Evolutionary conservation across 2,113 vertebrate species (phyloP).

Genomic region (Ciconia maguari): DNA sequence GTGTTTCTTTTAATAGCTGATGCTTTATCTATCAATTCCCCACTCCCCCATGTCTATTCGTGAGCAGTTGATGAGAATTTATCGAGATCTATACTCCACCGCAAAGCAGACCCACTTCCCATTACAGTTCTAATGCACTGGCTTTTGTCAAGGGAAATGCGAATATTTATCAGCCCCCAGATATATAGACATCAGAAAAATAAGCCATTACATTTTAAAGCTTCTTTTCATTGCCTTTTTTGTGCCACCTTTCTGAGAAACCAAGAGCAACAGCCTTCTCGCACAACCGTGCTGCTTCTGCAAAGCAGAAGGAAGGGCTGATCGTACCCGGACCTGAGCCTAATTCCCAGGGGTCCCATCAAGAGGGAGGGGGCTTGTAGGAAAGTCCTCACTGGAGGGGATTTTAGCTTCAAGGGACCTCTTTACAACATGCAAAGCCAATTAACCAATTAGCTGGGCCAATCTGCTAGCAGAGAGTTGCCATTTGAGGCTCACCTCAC

Average conservation of each 20-base stretch:
- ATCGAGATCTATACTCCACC: neutral
- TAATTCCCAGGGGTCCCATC: neutral
- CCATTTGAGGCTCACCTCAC: fast-evolving
- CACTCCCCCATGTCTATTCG: neutral
- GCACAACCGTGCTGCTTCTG: fast-evolving
- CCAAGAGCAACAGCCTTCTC: neutral
- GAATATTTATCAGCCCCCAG: neutral
- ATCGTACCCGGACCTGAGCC: neutral
- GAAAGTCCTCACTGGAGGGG: neutral
- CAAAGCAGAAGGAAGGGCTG: neutral
- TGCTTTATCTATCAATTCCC: constrained; percentile 22
- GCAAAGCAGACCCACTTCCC: neutral
- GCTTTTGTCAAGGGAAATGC: neutral
- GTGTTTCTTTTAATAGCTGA: constrained; percentile 3
- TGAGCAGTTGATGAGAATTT: constrained; percentile 10
- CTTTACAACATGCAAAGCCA: neutral
- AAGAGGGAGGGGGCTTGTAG: fast-evolving
- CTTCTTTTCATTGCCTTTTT: neutral
- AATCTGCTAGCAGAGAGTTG: neutral
- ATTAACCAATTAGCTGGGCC: neutral
- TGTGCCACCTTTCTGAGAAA: neutral
- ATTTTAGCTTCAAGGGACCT: neutral
- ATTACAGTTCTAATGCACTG: neutral
- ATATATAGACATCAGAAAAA: neutral
- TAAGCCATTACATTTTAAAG: neutral